Conservation (phyloP, 2,113 vertebrate genomes). For the Dromiciops gliroides region DNA sequence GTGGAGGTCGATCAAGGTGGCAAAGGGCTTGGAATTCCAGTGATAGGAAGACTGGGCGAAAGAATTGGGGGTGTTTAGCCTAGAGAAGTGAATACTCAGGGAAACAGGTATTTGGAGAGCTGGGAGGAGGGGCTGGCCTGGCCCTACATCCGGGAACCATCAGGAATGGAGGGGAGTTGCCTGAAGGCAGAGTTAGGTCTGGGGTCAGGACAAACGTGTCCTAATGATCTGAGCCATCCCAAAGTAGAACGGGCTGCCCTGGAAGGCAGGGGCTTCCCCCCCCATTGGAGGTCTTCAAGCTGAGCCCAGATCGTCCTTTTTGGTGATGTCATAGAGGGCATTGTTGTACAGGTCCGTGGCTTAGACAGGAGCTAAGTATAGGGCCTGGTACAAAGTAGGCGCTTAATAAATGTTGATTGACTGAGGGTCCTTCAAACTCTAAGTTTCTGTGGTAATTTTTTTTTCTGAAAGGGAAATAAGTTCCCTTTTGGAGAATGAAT, state of each 20-base stretch:
- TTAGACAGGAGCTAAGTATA: not conserved
- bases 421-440: not conserved
- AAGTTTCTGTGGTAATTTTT: not conserved
- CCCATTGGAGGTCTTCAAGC: not conserved
- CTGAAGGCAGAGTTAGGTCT: not conserved
- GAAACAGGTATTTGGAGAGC: not conserved
- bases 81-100: not conserved
- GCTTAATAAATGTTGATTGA: not conserved
- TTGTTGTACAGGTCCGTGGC: not conserved
- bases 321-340: not conserved
- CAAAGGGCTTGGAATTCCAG: not conserved
- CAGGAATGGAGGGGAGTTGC: not conserved
- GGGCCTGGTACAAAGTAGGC: not conserved
- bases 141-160: not conserved
- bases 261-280: not conserved
- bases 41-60: not conserved
- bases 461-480: not conserved
- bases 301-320: not conserved
- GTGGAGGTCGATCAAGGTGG: not conserved
- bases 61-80: not conserved
- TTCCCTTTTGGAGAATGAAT: not conserved
- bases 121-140: not conserved
- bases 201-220: not conserved
- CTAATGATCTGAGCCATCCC: not conserved
- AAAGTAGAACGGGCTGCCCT: not conserved